Evolutionary conservation across 2,797 vertebrate species (phyloP).

Genomic region (Macropodus opercularis): DNA sequence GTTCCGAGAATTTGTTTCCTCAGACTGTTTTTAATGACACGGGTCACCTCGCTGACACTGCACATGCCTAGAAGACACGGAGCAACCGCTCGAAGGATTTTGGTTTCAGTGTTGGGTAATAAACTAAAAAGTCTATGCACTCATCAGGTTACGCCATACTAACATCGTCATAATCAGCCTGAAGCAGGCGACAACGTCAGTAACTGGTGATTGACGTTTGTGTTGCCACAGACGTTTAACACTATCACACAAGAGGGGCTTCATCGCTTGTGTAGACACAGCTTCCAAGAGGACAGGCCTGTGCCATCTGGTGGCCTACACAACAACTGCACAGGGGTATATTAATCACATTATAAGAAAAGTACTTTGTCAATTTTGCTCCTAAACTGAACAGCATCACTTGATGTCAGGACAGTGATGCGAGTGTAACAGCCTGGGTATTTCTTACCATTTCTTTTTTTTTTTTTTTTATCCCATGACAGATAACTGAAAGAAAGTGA

Average conservation of each 20-base stretch:
- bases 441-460: slow-evolving; percentile 24
- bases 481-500: slow-evolving; percentile 30
- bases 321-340: too few relatives aligned
- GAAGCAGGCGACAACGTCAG: too few relatives aligned
- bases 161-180: too few relatives aligned
- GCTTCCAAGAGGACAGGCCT: too few relatives aligned
- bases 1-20: slow-evolving; percentile 80
- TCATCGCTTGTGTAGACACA: too few relatives aligned
- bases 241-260: too few relatives aligned
- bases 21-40: slow-evolving; percentile 80
- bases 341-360: background rate
- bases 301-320: too few relatives aligned
- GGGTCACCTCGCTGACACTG: slow-evolving; percentile 78
- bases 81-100: slow-evolving; percentile 34
- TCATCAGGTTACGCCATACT: background rate
- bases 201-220: too few relatives aligned
- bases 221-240: too few relatives aligned
- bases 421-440: background rate
- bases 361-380: too few relatives aligned
- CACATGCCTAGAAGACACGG: slow-evolving; percentile 63
- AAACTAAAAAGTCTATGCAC: slow-evolving; percentile 31
- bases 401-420: background rate
- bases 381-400: background rate
- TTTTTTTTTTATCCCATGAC: slow-evolving; percentile 16
- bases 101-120: slow-evolving; percentile 24